Evolutionary conservation across 1,140 invertebrate genomes (phyloP), one percentile per base, ranked within the genome.

Genomic region (Meteorus sp.): DNA sequence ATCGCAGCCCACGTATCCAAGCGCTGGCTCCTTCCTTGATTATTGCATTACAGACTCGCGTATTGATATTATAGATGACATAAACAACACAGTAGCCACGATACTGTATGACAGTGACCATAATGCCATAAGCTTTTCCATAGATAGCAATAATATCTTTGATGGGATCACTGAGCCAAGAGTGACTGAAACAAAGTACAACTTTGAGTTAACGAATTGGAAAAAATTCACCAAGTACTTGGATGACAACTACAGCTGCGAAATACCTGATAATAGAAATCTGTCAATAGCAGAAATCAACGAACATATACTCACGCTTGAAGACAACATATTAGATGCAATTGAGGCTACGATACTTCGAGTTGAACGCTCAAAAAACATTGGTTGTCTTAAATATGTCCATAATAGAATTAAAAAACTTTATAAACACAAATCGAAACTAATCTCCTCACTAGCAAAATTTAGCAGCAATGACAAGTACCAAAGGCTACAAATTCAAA

Each of bases 51-150:
- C 41, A 0, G 53, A 56, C 9, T 2, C 35, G 9, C 45, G 57
- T 9, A 20, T 54, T 4, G 33, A 59, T 1, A 1, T 52, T 2
- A 17, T 22, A 22, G 23, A 47, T n/a, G 3, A 25, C 0, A 13
- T 15, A 0, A 55, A 52, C 15, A 22, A 45, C 6, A 60, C 52
- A 47, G 23, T 63, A 2, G 6, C 8, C 13, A 58, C 50, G 5
- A 22, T 58, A 11, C 35, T 48, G 3, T 64, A 64, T 37, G 62
- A 64, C 33, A 64, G 59, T 20, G 58, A 61, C 29, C 62, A 61
- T 22, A 52, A 54, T n/a, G 58, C 55, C 0, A 39, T 61, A 17
- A 6, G 3, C 6, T 48, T 61, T 8, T 1, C 11, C 1, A 39
- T 62, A 20, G 6, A 55, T 17, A n/a, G 8, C 17, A n/a, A 5